Percentiles rank a stretch among this genome's conserved stretches.
Evolutionary conservation across 2,888 invertebrate genomes (phyloP).

Genomic region (Seira ritae): DNA sequence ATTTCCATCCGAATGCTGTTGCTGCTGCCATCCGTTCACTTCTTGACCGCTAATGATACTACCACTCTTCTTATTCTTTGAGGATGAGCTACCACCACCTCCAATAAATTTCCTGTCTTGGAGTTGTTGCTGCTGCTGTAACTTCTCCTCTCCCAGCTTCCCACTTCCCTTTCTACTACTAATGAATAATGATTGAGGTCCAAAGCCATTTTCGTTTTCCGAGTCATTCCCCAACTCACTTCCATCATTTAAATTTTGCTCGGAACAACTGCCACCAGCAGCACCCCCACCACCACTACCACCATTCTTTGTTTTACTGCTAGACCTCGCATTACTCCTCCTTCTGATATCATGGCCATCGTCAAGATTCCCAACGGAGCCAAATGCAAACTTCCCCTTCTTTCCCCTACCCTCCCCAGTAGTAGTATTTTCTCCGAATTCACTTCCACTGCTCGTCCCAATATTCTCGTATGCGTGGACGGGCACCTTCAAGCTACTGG

Average conservation of each 20-base stretch:
- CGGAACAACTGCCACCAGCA: conserved; percentile 29
- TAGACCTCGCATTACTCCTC: neutral
- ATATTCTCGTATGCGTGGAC: conserved; percentile 58
- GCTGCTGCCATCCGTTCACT: conserved; percentile 54
- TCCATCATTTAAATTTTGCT: conserved; percentile 62
- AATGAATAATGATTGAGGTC: conserved; percentile 63
- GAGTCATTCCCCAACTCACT: conserved; percentile 50
- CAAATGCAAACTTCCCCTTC: conserved; percentile 55
- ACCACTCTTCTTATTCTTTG: conserved; percentile 28
- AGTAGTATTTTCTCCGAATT: conserved; percentile 44
- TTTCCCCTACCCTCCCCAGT: conserved; percentile 26
- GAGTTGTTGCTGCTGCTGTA: conserved; percentile 29
- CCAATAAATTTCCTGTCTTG: conserved; percentile 57
- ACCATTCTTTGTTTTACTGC: too few relatives aligned
- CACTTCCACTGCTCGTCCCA: conserved; percentile 60
- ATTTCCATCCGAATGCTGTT: conserved; percentile 52
- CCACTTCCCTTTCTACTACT: conserved; percentile 19
- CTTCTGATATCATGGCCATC: neutral
- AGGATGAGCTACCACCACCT: conserved; percentile 23
- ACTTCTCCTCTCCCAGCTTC: neutral
- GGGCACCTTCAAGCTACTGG: conserved; percentile 32
- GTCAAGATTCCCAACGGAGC: conserved; percentile 61
- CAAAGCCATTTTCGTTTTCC: conserved; percentile 62
- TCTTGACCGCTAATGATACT: conserved; percentile 60
- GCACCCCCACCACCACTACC: conserved; percentile 22